Base-by-base conservation (phyloP, 2,888 invertebrate species). In the Tryphoninae sp. region DNA sequence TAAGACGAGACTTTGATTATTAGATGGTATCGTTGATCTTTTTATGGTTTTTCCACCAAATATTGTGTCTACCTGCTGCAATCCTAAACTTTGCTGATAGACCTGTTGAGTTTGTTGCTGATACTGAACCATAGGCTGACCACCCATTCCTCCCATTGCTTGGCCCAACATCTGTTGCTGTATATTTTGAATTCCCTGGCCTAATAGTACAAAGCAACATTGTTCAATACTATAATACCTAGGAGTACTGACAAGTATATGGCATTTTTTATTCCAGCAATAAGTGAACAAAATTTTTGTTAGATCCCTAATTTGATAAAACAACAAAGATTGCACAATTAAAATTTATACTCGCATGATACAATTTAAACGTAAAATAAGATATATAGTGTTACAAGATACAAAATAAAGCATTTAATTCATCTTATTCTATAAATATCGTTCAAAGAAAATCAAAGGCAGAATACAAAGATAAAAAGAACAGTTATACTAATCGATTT, bases 51-150 rank as follows among this genome's bases (percentile, higher is more conserved):
- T 93, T 91, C 94, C 92, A 1, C 94, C 92, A 92, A 94, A 92
- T 61, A 9, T 55, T 16, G n/a, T 19, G 16, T 55, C 55, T 19
- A 92, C 93, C 93, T 94, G 94, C 90, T 95, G 95, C 92, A 95
- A 93, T 16, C 93, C 93, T 92, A 95, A 94, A 85, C 94, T 94
- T 76, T 95, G 95, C 89, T 95, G 95, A 88, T 95, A 96, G 45
- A 95, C 95, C 89, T 93, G 93, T 86, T 95, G 95, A 16, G 91
- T 91, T 82, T 94, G 94, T 90, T 95, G 95, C 88, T 95, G 95
- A 89, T 95, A 96, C 73, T 95, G 95, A 90, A 96, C 95, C 94
- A 96, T 95, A n/a, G 94, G 94, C 87, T 95, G 94, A 86, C 95
- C 94, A 59, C 94, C 94, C 92, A 95, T 94, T 67, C 92, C 93